Conservation (phyloP, 2,888 invertebrate species). For the Standfussiana lucernea region DNA sequence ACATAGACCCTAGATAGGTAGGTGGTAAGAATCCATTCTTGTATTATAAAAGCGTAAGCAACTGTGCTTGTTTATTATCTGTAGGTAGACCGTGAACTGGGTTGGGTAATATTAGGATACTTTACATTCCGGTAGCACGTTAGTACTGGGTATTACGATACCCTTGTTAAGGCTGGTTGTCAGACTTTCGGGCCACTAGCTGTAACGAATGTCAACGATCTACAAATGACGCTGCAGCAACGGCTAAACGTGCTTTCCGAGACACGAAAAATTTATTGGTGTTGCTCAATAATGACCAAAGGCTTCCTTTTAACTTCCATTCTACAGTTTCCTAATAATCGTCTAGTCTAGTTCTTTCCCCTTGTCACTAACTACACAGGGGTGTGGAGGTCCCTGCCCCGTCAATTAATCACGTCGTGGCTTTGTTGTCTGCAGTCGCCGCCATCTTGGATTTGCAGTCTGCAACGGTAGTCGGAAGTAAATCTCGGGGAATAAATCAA, state of each 20-base stretch:
- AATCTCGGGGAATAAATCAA: conserved; percentile 56
- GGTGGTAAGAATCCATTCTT: not conserved
- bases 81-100: not conserved
- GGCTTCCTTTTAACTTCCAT: conserved; percentile 17
- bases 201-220: no score
- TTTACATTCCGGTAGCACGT: not conserved
- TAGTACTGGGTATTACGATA: not conserved
- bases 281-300: conserved; percentile 1
- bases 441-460: conserved; percentile 55
- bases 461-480: conserved; percentile 55
- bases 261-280: no score
- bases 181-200: no score
- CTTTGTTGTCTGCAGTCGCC: conserved; percentile 63
- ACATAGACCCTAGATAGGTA: not conserved
- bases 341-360: conserved; percentile 15
- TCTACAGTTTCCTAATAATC: conserved; percentile 12
- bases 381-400: conserved; percentile 41
- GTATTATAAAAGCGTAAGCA: not conserved
- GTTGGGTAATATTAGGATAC: not conserved
- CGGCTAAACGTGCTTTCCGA: no score
- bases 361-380: conserved; percentile 32
- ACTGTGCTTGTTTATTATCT: not conserved
- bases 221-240: no score
- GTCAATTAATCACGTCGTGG: conserved; percentile 57
- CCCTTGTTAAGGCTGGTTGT: no score